Percentiles rank a stretch among this genome's conserved stretches.
Conservation (phyloP, 2,797 vertebrate genomes). For the Semotilus atromaculatus region DNA sequence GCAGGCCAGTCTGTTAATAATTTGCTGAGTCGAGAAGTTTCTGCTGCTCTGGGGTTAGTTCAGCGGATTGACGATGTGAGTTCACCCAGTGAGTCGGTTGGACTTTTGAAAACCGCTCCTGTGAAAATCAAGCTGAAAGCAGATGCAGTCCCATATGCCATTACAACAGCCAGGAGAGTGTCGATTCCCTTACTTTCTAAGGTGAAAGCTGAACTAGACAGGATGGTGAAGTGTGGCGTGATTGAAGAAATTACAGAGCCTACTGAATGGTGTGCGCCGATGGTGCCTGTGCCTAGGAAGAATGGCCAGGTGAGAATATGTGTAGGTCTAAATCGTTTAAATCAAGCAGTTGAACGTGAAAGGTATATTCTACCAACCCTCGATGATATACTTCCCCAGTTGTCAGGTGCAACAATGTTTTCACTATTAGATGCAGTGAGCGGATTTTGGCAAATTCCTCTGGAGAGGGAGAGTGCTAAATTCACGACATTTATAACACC, state of each 20-base stretch:
- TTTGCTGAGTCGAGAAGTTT: background rate
- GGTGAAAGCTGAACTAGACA: conserved; percentile 16
- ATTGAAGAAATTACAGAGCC: background rate
- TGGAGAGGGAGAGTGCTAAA: background rate
- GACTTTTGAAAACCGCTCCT: background rate
- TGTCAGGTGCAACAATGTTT: conserved; percentile 18
- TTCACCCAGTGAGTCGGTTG: background rate
- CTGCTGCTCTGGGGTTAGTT: background rate
- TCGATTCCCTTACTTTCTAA: conserved; percentile 6
- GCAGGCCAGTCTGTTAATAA: background rate
- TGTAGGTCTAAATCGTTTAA: conserved; percentile 19
- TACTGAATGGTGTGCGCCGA: conserved; percentile 12
- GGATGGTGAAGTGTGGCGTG: background rate
- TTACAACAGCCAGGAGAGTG: background rate
- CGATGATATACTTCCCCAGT: conserved; percentile 23
- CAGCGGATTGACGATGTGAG: background rate
- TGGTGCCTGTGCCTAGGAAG: conserved; percentile 3
- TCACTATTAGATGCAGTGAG: background rate
- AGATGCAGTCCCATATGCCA: background rate
- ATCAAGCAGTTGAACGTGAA: conserved; percentile 14
- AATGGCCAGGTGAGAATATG: conserved; percentile 34
- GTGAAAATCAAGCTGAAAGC: conserved; percentile 13
- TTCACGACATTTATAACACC: background rate
- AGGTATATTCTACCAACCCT: conserved; percentile 7
- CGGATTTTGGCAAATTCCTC: conserved; percentile 32